Evolutionary conservation across 2,797 vertebrate species (phyloP).

Genomic region (Ctenopoma kingsleyae): DNA sequence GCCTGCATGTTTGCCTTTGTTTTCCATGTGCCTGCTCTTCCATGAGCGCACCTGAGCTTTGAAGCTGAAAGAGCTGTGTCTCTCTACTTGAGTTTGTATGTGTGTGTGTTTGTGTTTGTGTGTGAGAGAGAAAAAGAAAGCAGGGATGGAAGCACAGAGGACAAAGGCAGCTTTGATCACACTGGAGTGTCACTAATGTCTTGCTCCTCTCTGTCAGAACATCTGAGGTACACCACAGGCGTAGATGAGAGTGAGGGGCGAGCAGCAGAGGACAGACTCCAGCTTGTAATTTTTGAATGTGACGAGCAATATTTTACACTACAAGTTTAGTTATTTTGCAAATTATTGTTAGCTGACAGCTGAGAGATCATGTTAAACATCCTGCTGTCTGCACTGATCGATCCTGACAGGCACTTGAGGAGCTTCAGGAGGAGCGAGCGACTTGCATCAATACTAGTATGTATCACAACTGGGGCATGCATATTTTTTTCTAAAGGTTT

Average conservation of each 20-base stretch:
- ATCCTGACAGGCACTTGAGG: constrained; percentile 81
- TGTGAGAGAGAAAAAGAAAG: constrained; percentile 36
- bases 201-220: constrained; percentile 66
- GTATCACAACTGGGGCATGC: constrained; percentile 58
- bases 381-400: constrained; percentile 83
- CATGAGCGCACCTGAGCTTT: constrained; percentile 87
- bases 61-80: constrained; percentile 59
- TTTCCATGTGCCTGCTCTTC: constrained; percentile 84
- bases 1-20: constrained; percentile 73
- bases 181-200: constrained; percentile 79
- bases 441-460: constrained; percentile 83
- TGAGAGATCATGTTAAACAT: constrained; percentile 82
- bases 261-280: constrained; percentile 39
- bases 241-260: constrained; percentile 46
- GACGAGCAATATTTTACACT: constrained; percentile 11
- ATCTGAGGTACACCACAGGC: constrained; percentile 69
- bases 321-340: constrained; percentile 21
- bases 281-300: constrained; percentile 18
- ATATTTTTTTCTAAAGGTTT: not conserved
- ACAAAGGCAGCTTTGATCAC: constrained; percentile 83
- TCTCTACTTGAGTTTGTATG: constrained; percentile 19
- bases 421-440: constrained; percentile 83
- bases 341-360: constrained; percentile 22
- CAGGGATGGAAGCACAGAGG: constrained; percentile 49
- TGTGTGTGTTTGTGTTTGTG: constrained; percentile 36